Evolutionary conservation across 2,888 invertebrate genomes (phyloP).

Genomic region (Chloromyia formosa): DNA sequence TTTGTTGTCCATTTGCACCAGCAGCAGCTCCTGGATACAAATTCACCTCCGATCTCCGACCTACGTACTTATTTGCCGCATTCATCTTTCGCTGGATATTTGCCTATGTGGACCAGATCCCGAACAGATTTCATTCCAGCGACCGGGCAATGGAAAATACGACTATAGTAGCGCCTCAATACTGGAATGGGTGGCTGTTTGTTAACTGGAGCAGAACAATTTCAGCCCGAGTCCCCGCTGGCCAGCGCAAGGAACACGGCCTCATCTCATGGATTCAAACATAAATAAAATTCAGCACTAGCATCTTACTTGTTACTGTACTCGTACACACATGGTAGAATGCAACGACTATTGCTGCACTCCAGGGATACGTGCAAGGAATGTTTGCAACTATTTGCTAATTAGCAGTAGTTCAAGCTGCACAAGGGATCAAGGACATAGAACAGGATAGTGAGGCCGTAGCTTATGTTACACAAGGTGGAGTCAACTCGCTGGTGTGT

Average conservation of each 20-base stretch:
- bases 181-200: background rate
- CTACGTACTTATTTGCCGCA: slow-evolving; percentile 2
- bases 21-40: slow-evolving; percentile 2
- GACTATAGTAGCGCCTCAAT: background rate
- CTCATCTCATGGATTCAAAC: background rate
- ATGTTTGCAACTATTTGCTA: slow-evolving; percentile 35
- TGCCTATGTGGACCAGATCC: background rate
- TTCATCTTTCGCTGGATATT: slow-evolving; percentile 19
- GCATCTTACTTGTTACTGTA: slow-evolving; percentile 15
- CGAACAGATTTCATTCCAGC: slow-evolving; percentile 1
- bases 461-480: background rate
- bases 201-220: slow-evolving; percentile 30
- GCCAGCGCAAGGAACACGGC: background rate
- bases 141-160: background rate
- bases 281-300: slow-evolving; percentile 16
- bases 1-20: background rate
- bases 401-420: slow-evolving; percentile 25
- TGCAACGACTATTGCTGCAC: slow-evolving; percentile 6
- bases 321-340: background rate
- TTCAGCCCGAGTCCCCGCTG: background rate
- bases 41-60: slow-evolving; percentile 3
- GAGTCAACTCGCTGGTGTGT: background rate
- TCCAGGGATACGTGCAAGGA: background rate
- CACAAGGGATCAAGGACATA: background rate
- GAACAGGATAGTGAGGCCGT: background rate